Percentiles rank a stretch among this genome's conserved stretches.
Evolutionary conservation across 2,113 vertebrate species (phyloP).

Genomic region (Heptranchias perlo): DNA sequence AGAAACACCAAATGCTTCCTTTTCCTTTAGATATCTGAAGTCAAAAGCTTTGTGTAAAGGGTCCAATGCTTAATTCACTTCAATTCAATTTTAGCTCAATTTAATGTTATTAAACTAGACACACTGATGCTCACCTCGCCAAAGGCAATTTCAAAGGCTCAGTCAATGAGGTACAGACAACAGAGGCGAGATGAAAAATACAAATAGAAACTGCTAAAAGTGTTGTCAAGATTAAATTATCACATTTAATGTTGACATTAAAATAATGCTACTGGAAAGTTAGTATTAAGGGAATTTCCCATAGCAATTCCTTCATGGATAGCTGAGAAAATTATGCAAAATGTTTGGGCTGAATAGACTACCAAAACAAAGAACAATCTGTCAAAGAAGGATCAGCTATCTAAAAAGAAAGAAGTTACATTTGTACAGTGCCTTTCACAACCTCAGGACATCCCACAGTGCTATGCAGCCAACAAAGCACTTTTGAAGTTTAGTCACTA

Average conservation of each 20-base stretch:
- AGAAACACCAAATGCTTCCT: background rate
- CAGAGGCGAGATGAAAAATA: background rate
- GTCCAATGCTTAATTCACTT: conserved; percentile 16
- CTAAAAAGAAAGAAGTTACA: background rate
- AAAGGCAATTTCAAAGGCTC: conserved; percentile 20
- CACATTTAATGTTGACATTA: background rate
- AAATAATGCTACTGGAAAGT: conserved; percentile 4
- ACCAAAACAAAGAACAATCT: background rate
- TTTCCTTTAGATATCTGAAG: background rate
- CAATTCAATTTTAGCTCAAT: conserved; percentile 2
- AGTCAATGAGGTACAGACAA: conserved; percentile 26
- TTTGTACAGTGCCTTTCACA: background rate
- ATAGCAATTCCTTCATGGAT: background rate
- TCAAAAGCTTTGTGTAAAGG: conserved; percentile 14
- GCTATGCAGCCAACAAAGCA: background rate
- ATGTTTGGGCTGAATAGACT: background rate
- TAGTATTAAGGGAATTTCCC: background rate
- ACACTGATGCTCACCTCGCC: background rate
- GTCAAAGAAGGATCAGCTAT: background rate
- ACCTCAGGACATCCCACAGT: background rate
- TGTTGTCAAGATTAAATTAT: background rate
- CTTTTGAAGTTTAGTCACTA: background rate
- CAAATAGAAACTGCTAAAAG: background rate
- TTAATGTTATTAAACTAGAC: conserved; percentile 9
- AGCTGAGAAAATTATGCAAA: background rate